Percentiles rank a stretch among this genome's conserved stretches.
phyloP scores from a whole-genome alignment of 92 coral and sea anemone genomes.

The Paramuricea clavata region DNA sequence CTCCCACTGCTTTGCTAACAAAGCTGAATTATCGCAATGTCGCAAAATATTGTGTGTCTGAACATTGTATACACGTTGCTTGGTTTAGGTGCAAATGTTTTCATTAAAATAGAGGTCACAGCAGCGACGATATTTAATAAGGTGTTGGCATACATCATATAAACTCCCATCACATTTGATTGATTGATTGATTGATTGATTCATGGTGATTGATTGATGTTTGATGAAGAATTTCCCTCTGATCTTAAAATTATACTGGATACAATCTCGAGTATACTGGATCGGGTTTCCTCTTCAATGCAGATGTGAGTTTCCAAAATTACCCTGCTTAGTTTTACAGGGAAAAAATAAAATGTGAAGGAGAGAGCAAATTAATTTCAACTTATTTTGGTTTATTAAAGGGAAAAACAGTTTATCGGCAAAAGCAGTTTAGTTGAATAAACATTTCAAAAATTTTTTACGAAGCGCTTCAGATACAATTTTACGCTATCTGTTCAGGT shows the following conservation, averaged over 20 bases:
- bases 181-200: neutral
- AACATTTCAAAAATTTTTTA: too few species aligned
- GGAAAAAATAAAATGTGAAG: too few species aligned
- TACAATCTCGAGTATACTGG: too few species aligned
- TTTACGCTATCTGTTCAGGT: too few species aligned
- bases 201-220: neutral
- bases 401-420: too few species aligned
- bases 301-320: too few species aligned
- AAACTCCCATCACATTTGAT: slow-evolving; percentile 4
- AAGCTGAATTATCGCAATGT: neutral
- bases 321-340: too few species aligned
- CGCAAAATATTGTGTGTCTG: neutral
- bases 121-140: neutral
- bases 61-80: neutral
- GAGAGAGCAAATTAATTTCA: too few species aligned
- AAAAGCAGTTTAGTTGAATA: too few species aligned
- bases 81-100: neutral
- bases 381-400: too few species aligned
- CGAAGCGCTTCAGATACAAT: too few species aligned
- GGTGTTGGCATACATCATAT: neutral
- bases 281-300: too few species aligned
- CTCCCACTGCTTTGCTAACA: neutral
- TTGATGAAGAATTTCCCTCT: neutral
- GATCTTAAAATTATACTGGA: neutral
- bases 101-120: neutral